phyloP scores from a whole-genome alignment of 2,113 vertebrate species.

The Hippocampus guttulatus region DNA sequence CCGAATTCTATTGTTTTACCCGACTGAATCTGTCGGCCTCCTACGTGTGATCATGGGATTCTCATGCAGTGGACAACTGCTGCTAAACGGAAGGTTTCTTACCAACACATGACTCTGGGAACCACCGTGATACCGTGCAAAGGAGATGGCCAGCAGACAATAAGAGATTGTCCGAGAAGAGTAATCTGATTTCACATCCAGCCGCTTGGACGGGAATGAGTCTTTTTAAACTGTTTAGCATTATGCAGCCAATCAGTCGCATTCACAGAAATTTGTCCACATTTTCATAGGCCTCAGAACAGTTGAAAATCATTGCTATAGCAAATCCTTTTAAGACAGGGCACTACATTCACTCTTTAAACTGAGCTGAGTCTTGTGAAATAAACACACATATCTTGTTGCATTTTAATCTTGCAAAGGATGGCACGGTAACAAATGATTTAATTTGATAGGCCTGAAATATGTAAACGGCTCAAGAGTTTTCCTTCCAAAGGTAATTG shows the following conservation, averaged over 20 bases:
- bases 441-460: constrained; percentile 9
- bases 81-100: constrained; percentile 41
- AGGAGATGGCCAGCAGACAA: constrained; percentile 56
- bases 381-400: background rate
- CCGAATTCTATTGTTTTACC: background rate
- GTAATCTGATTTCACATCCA: constrained; percentile 71
- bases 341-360: constrained; percentile 17
- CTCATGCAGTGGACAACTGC: constrained; percentile 37
- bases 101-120: constrained; percentile 68
- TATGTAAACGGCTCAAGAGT: constrained; percentile 2
- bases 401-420: constrained; percentile 11
- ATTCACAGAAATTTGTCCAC: constrained; percentile 61
- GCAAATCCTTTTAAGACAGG: constrained; percentile 42
- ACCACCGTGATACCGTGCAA: constrained; percentile 57
- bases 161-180: constrained; percentile 56
- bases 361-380: constrained; percentile 13
- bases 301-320: constrained; percentile 55
- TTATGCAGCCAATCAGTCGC: constrained; percentile 57
- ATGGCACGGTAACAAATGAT: constrained; percentile 5
- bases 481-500: constrained; percentile 28
- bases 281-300: constrained; percentile 56
- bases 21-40: background rate
- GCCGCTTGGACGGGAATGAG: constrained; percentile 45
- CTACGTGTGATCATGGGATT: constrained; percentile 57
- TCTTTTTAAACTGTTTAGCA: constrained; percentile 57